Base-by-base conservation (phyloP, 2,888 invertebrate genomes). In the Opisthograptis luteolata region DNA sequence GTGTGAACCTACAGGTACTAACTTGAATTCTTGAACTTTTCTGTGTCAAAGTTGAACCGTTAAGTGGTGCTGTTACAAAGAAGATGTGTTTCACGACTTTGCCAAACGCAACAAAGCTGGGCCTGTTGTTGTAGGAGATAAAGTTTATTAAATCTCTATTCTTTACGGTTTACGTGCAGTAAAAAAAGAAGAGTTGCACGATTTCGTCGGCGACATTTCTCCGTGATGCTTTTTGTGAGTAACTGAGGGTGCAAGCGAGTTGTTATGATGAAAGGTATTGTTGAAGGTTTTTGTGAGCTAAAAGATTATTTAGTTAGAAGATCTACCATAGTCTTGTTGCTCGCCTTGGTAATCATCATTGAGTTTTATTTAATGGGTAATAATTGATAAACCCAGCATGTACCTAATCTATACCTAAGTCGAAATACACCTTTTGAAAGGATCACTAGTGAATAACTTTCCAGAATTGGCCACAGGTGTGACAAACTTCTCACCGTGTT, bases 41-140 rank as follows among this genome's bases (percentile, higher is more conserved):
- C 74, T 83, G 64, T 84, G 85, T 82, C 84, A 84, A 79, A 86
- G 83, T 80, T 86, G 74, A 85, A 86, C 87, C 86, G 87, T 86
- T 86, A 85, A 78, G 61, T 70, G 62, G 57, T 68, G 69, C 65
- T 68, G 72, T 70, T 73, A 73, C 64, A 60, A 64, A 68, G 66
- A 58, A 60, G 70, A 67, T 72, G 59, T 66, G 63, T 76, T 56
- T 74, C 81, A 84, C 82, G 84, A 82, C 68, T 76, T 73, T 62
- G 64, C 70, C 64, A 70, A 73, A 71, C 61, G 56, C 61, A 69
- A 83, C 81, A 83, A 83, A 77, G 58, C n/a, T 14, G 66, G 58
- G 73, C 67, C 61, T 64, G 70, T 74, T 64, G 70, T 74, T 71
- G 65, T 70, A 62, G 63, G 59, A 69, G 66, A 67, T 70, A 68